Percentiles rank a stretch among this genome's conserved stretches.
Evolutionary conservation across 1,140 invertebrate species (phyloP).

Genomic region (Euura saliciscinereae): DNA sequence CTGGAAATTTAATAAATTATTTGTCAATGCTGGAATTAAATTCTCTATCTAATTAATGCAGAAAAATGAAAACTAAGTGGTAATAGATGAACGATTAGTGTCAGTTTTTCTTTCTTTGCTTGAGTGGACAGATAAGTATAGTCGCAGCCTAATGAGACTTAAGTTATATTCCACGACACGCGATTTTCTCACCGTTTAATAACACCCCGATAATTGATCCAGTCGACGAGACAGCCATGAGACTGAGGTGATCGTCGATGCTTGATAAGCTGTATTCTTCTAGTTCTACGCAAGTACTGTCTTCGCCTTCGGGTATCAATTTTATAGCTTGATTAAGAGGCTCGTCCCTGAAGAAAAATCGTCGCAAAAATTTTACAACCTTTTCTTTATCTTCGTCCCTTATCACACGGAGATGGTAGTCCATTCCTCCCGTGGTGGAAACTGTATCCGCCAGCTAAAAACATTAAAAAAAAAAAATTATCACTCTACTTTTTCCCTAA

Average conservation of each 20-base stretch:
- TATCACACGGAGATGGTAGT: conserved; percentile 47
- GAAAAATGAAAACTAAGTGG: too few relatives aligned
- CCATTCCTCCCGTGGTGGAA: conserved; percentile 38
- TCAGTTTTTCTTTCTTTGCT: too few relatives aligned
- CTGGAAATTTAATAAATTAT: too few relatives aligned
- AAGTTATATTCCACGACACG: background rate
- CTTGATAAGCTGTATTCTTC: conserved; percentile 68
- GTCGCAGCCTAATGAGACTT: too few relatives aligned
- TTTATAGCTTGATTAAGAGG: conserved; percentile 70
- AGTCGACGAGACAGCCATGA: conserved; percentile 66
- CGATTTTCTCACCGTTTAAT: conserved; percentile 51
- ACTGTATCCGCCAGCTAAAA: conserved; percentile 47
- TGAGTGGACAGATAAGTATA: too few relatives aligned
- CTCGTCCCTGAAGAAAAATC: conserved; percentile 75
- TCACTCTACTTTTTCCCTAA: too few relatives aligned
- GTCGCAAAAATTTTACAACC: conserved; percentile 64
- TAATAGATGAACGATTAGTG: too few relatives aligned
- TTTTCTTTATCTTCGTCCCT: conserved; percentile 56
- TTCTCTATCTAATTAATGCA: too few relatives aligned
- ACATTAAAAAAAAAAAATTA: too few relatives aligned
- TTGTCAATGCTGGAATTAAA: too few relatives aligned
- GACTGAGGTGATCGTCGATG: conserved; percentile 65
- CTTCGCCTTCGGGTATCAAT: conserved; percentile 64
- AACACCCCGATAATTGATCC: conserved; percentile 68
- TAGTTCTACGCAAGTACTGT: conserved; percentile 68